phyloP scores from a whole-genome alignment of 2,888 invertebrate genomes.

The Biston stratarius region DNA sequence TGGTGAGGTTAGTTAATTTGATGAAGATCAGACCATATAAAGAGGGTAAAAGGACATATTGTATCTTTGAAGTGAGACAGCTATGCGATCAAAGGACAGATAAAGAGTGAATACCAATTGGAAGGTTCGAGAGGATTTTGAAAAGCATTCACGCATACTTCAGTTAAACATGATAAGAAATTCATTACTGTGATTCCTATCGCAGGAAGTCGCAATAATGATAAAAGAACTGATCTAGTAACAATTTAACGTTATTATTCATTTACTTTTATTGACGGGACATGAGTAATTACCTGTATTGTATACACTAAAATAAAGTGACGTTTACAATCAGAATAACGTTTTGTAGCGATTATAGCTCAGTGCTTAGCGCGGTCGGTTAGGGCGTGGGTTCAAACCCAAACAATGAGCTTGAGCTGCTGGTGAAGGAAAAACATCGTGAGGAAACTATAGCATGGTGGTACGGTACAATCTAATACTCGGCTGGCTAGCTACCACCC shows the following conservation, averaged over 20 bases:
- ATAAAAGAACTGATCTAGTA: constrained; percentile 28
- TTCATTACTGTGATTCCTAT: constrained; percentile 53
- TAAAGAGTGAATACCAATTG: constrained; percentile 64
- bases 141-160: constrained; percentile 61
- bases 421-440: no score
- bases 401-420: no score
- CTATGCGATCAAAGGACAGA: constrained; percentile 64
- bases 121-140: constrained; percentile 59
- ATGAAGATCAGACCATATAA: constrained; percentile 35
- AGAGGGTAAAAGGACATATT: constrained; percentile 32
- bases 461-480: no score
- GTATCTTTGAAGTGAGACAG: constrained; percentile 40
- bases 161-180: constrained; percentile 57
- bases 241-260: constrained; percentile 21
- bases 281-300: constrained; percentile 16
- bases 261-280: constrained; percentile 21
- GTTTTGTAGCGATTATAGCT: neutral
- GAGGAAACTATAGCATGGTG: no score
- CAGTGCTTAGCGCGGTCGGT: no score
- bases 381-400: no score
- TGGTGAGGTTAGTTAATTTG: constrained; percentile 35
- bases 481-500: no score
- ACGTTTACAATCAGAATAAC: neutral
- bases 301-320: neutral
- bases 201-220: constrained; percentile 47